These are phyloP conservation scores for Sarcophaga subvicina DNA, from an alignment of 2,888 invertebrate genomes.

Conservation along the genomic window DNA sequence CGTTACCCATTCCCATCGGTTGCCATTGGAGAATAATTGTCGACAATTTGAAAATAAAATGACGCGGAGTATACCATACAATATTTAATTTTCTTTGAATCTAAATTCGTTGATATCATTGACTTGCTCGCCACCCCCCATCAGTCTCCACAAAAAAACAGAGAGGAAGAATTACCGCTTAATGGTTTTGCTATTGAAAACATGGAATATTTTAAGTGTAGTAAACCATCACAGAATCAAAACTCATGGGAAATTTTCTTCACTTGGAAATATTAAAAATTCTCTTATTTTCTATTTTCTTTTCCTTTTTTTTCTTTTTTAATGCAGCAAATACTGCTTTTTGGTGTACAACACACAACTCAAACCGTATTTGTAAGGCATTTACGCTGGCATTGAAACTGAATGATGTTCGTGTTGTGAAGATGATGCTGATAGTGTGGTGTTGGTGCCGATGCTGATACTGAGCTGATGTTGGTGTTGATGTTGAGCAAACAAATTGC, in stretches of 20 bases:
- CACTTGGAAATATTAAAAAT: not conserved
- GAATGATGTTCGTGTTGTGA: slow-evolving; percentile 18
- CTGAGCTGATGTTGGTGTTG: not conserved
- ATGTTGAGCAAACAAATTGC: slow-evolving; percentile 57
- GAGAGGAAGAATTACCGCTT: slow-evolving; percentile 2
- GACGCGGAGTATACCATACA: not conserved
- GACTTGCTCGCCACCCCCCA: not conserved
- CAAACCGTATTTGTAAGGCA: not conserved
- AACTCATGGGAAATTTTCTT: slow-evolving; percentile 61
- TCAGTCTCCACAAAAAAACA: not conserved
- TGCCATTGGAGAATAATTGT: slow-evolving; percentile 7
- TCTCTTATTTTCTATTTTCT: not conserved
- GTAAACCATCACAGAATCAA: slow-evolving; percentile 3
- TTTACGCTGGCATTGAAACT: slow-evolving; percentile 8
- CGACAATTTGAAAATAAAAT: slow-evolving; percentile 34
- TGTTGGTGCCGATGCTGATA: slow-evolving; percentile 18
- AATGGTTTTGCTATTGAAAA: slow-evolving; percentile 4
- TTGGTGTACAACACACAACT: not conserved
- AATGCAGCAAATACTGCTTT: not conserved
- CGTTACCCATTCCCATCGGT: not conserved
- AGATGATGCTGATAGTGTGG: not conserved
- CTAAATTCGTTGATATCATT: no score
- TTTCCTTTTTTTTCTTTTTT: not conserved
- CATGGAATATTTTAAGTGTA: not conserved
- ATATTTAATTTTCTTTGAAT: slow-evolving; percentile 3